phyloP scores from a whole-genome alignment of 1,140 invertebrate species.

The fruit fly (Drosophila melanogaster) region Release_6_plus_ISO1_MT NT_033777.3:15562501-15563000 shows the following conservation, averaged over 20 bases:
- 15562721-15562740: conserved; percentile 20
- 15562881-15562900: conserved; percentile 68
- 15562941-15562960: conserved; percentile 66
- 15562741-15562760: conserved; percentile 54
- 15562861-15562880: conserved; percentile 68
- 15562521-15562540: conserved; percentile 82
- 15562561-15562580: conserved; percentile 73
- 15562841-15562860: conserved; percentile 61
- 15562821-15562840: conserved; percentile 14
- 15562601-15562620: conserved; percentile 57
- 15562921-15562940: conserved; percentile 61
- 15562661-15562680: conserved; percentile 65
- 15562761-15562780: conserved; percentile 56
- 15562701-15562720: conserved; percentile 68
- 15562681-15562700: conserved; percentile 82
- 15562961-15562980: conserved; percentile 10
- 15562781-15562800: conserved; percentile 7
- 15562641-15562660: conserved; percentile 70
- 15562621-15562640: conserved; percentile 63
- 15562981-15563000: conserved; percentile 11
- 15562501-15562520: conserved; percentile 60
- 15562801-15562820: conserved; percentile 2
- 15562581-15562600: conserved; percentile 19
- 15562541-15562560: conserved; percentile 69
- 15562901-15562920: conserved; percentile 77